Conservation (phyloP, 2,113 vertebrate species). For the Henicopernis longicauda region DNA sequence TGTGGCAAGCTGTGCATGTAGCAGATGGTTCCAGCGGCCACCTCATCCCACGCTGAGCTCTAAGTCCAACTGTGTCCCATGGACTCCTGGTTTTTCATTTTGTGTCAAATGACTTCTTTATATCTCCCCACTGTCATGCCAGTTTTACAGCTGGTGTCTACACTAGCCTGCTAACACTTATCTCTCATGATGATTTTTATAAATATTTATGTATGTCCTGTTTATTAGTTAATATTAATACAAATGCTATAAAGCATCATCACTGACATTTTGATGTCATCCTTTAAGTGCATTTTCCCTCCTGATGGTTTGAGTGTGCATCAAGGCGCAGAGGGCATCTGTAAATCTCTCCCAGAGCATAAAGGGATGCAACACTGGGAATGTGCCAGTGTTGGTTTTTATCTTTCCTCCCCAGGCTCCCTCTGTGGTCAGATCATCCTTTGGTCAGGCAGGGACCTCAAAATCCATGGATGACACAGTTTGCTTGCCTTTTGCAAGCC, state of each 20-base stretch:
- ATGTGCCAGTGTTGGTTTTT: not conserved
- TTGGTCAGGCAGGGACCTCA: not conserved
- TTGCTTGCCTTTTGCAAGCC: not conserved
- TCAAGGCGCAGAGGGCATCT: not conserved
- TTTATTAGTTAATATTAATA: not conserved
- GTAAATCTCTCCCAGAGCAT: not conserved
- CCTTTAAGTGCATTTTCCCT: not conserved
- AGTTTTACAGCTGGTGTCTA: not conserved
- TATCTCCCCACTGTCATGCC: not conserved
- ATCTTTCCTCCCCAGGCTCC: not conserved
- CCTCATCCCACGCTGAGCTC: not conserved
- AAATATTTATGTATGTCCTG: not conserved
- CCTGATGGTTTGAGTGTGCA: not conserved
- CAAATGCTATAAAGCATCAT: not conserved
- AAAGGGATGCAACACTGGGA: not conserved
- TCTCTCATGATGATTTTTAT: not conserved
- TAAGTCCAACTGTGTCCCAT: not conserved
- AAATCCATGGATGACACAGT: not conserved
- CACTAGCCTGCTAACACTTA: not conserved
- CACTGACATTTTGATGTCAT: not conserved
- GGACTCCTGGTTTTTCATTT: not conserved
- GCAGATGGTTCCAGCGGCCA: not conserved
- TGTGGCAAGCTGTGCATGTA: not conserved
- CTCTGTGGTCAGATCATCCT: not conserved
- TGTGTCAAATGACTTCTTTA: not conserved